These are phyloP conservation scores for Hyphantria cunea DNA, from an alignment of 1,140 invertebrate species.

Conservation along the genomic window DNA sequence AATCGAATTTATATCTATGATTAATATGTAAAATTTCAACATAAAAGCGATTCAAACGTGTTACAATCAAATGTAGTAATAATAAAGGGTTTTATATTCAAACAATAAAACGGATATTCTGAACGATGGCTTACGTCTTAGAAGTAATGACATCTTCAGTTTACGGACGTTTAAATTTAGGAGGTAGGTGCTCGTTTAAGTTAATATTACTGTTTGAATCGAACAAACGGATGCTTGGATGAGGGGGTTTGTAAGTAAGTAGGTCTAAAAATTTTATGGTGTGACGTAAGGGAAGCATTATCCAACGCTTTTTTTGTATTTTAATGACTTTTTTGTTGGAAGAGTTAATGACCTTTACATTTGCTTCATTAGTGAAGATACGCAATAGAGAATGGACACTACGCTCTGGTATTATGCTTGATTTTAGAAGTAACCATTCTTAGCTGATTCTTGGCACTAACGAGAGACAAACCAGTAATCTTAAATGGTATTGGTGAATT, in stretches of 20 bases:
- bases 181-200: slow-evolving; percentile 58
- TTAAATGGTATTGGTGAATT: no score
- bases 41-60: slow-evolving; percentile 62
- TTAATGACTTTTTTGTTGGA: no score
- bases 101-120: slow-evolving; percentile 75
- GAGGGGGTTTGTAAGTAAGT: slow-evolving; percentile 10
- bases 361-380: not conserved
- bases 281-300: slow-evolving; percentile 4
- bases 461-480: no score
- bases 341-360: not conserved
- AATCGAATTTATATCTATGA: slow-evolving; percentile 20
- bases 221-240: slow-evolving; percentile 18
- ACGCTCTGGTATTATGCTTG: no score
- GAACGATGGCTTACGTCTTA: slow-evolving; percentile 66
- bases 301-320: not conserved
- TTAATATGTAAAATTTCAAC: slow-evolving; percentile 51
- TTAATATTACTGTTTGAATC: slow-evolving; percentile 53
- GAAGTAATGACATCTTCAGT: slow-evolving; percentile 61
- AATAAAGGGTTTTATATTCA: slow-evolving; percentile 73
- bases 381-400: no score
- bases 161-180: slow-evolving; percentile 71
- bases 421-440: no score
- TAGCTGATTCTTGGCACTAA: no score
- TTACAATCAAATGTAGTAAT: slow-evolving; percentile 63
- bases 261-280: slow-evolving; percentile 20